These are phyloP conservation scores for Hofmannophila pseudospretella DNA, from an alignment of 2,888 invertebrate genomes.

Conservation along the genomic window DNA sequence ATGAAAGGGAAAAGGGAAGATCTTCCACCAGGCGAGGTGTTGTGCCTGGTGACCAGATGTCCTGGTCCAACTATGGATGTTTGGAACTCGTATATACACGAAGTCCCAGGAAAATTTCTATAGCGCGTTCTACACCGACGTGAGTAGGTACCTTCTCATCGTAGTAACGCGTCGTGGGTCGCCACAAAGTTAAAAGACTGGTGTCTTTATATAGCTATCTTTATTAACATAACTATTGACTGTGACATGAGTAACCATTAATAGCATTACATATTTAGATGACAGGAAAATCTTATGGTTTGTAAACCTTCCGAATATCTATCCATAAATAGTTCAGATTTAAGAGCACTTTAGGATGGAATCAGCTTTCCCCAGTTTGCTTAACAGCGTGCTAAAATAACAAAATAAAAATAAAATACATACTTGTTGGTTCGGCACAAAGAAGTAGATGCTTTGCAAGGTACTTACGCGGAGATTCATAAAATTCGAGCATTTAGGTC, in stretches of 20 bases:
- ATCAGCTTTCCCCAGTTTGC: conserved; percentile 64
- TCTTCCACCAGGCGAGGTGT: too few species aligned
- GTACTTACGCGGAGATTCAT: too few species aligned
- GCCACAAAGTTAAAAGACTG: background rate
- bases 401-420: conserved; percentile 41
- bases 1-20: too few species aligned
- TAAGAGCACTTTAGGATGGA: conserved; percentile 78
- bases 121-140: too few species aligned
- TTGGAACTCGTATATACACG: too few species aligned
- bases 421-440: conserved; percentile 47
- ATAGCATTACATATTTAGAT: conserved; percentile 28
- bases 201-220: conserved; percentile 27
- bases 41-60: too few species aligned
- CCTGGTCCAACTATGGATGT: too few species aligned
- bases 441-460: conserved; percentile 17
- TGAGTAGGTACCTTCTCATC: too few species aligned
- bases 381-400: conserved; percentile 44
- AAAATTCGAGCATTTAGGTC: too few species aligned
- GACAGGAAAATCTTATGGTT: conserved; percentile 33
- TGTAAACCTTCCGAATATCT: conserved; percentile 44
- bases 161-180: too few species aligned
- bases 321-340: conserved; percentile 63
- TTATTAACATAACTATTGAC: conserved; percentile 60
- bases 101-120: too few species aligned
- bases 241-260: conserved; percentile 54